phyloP scores from a whole-genome alignment of 2,113 vertebrate genomes.

The Macquaria ambigua region DNA sequence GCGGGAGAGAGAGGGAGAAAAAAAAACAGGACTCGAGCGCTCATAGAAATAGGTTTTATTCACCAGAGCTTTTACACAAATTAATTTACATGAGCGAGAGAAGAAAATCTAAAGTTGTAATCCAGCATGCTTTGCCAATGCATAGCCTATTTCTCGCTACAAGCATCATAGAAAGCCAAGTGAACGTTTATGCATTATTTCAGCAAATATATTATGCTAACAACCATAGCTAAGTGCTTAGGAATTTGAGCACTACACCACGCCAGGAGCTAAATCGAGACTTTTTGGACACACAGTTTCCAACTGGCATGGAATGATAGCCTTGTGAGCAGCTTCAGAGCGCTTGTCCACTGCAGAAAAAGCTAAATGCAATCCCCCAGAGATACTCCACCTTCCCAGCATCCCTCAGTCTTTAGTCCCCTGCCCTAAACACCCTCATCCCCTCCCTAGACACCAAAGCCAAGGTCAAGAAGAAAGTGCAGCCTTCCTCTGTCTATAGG shows the following conservation, averaged over 20 bases:
- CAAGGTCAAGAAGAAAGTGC: slow-evolving; percentile 81
- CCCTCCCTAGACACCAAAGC: slow-evolving; percentile 66
- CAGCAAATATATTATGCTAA: slow-evolving; percentile 73
- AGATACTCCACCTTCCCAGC: slow-evolving; percentile 53
- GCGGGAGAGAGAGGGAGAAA: slow-evolving; percentile 4
- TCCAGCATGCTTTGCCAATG: slow-evolving; percentile 66
- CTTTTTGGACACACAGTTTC: slow-evolving; percentile 38
- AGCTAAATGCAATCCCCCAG: slow-evolving; percentile 44
- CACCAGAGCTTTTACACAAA: slow-evolving; percentile 77
- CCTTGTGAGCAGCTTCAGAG: slow-evolving; percentile 33
- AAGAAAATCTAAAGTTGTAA: slow-evolving; percentile 74
- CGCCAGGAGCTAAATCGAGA: slow-evolving; percentile 53
- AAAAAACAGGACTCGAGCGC: slow-evolving; percentile 50
- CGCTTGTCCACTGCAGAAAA: slow-evolving; percentile 44
- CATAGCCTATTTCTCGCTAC: slow-evolving; percentile 61
- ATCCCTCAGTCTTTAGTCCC: slow-evolving; percentile 55
- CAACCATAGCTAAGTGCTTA: slow-evolving; percentile 66
- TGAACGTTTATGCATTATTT: slow-evolving; percentile 75
- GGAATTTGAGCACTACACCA: slow-evolving; percentile 52
- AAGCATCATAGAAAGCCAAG: slow-evolving; percentile 69
- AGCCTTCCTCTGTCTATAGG: slow-evolving; percentile 63
- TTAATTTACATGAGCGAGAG: slow-evolving; percentile 74
- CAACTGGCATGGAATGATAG: slow-evolving; percentile 37
- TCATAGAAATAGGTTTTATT: slow-evolving; percentile 71
- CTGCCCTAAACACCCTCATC: slow-evolving; percentile 60